These are phyloP conservation scores for Cephus nigrinus DNA, from an alignment of 2,888 invertebrate genomes.

Conservation along the genomic window DNA sequence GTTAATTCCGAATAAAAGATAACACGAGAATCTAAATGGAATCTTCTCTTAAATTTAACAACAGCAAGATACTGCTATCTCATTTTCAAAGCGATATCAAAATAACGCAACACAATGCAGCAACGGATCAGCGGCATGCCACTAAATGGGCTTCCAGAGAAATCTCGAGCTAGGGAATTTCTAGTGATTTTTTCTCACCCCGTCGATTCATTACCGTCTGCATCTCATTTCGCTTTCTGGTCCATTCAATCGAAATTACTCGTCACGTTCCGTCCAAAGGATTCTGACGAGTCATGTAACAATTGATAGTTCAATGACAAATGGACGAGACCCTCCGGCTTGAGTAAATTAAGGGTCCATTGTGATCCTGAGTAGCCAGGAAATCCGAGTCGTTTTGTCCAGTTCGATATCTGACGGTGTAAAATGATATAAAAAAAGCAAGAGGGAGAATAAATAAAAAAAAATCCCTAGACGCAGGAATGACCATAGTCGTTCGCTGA, in stretches of 20 bases:
- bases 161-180: background rate
- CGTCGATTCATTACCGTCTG: background rate
- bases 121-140: background rate
- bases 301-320: background rate
- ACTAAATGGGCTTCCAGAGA: background rate
- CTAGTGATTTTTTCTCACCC: background rate
- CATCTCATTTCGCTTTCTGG: background rate
- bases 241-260: background rate
- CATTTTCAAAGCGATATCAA: background rate
- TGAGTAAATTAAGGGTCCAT: background rate
- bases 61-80: background rate
- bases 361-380: background rate
- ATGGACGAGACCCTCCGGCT: background rate
- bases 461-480: background rate
- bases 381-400: background rate
- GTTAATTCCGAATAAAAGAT: background rate
- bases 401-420: background rate
- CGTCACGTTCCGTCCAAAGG: background rate
- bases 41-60: background rate
- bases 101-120: background rate
- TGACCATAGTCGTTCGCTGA: background rate
- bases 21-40: background rate
- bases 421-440: background rate
- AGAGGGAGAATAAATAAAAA: background rate
- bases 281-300: background rate